Conservation (phyloP, 2,888 invertebrate genomes). For the Brachypalpus laphriformis region DNA sequence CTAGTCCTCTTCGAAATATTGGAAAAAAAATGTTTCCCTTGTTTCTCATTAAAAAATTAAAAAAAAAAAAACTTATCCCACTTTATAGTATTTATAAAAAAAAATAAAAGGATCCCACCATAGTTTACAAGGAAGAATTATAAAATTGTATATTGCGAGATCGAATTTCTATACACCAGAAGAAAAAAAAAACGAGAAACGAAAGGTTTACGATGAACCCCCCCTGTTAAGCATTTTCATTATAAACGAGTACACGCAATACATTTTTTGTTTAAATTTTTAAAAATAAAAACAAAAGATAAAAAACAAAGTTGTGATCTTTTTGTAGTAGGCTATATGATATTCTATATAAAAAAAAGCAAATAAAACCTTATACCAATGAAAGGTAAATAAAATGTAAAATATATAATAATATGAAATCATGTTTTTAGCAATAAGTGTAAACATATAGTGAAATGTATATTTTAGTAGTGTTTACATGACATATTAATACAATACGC, state of each 20-base stretch:
- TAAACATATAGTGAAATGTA: slow-evolving; percentile 58
- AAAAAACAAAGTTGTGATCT: slow-evolving; percentile 70
- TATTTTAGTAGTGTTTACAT: slow-evolving; percentile 71
- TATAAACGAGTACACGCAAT: slow-evolving; percentile 44
- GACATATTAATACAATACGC: slow-evolving; percentile 57
- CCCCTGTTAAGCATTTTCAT: neutral
- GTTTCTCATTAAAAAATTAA: slow-evolving; percentile 18
- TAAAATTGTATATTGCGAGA: slow-evolving; percentile 53
- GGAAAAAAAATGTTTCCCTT: slow-evolving; percentile 13
- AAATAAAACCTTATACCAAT: slow-evolving; percentile 21
- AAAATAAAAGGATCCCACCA: slow-evolving; percentile 81
- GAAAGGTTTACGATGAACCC: slow-evolving; percentile 39
- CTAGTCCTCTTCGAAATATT: slow-evolving; percentile 13
- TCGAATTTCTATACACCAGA: slow-evolving; percentile 69
- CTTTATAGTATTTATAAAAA: slow-evolving; percentile 75
- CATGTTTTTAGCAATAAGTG: slow-evolving; percentile 61
- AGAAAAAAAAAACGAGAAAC: slow-evolving; percentile 7
- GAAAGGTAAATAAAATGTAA: slow-evolving; percentile 31
- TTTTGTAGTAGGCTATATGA: slow-evolving; percentile 67
- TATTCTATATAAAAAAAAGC: slow-evolving; percentile 48
- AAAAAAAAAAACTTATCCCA: slow-evolving; percentile 56
- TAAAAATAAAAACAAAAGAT: slow-evolving; percentile 15
- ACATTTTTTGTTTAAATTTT: slow-evolving; percentile 43
- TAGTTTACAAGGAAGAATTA: slow-evolving; percentile 78
- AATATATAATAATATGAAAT: slow-evolving; percentile 14